Evolutionary conservation across 2,888 invertebrate genomes (phyloP).

Genomic region (Eristalinus aeneus): DNA sequence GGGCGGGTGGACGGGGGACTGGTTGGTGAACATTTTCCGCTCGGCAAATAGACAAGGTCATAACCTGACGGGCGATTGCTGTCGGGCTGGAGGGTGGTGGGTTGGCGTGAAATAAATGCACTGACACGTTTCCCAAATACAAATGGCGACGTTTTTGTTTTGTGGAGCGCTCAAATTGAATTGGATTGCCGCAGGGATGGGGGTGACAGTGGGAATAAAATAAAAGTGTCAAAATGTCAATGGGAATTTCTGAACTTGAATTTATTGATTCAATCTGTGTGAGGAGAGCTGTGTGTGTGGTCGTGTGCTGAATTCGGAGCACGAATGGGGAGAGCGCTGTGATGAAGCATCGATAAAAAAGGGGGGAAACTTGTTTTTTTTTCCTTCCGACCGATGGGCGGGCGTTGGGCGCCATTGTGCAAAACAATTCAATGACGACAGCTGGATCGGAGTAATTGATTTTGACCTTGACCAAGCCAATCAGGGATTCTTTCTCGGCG

Average conservation of each 20-base stretch:
- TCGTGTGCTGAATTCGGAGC: neutral
- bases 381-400: neutral
- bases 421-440: neutral
- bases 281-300: neutral
- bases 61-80: conserved; percentile 12
- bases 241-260: conserved; percentile 58
- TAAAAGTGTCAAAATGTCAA: conserved; percentile 64
- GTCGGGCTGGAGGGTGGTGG: neutral
- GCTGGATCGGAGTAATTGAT: conserved; percentile 2
- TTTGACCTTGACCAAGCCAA: conserved; percentile 8
- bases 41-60: conserved; percentile 62
- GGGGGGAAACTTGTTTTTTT: neutral
- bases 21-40: conserved; percentile 32
- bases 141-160: conserved; percentile 49
- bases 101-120: conserved; percentile 62
- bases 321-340: neutral
- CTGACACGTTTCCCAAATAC: conserved; percentile 62
- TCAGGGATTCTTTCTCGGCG: neutral
- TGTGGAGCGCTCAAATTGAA: conserved; percentile 26
- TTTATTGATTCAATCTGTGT: conserved; percentile 64
- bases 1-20: neutral
- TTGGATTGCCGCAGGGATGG: conserved; percentile 4
- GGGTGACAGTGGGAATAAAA: conserved; percentile 27
- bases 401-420: neutral
- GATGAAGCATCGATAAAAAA: neutral